Base-by-base conservation (phyloP, 2,113 vertebrate species). In the Vulpes vulpes region DNA sequence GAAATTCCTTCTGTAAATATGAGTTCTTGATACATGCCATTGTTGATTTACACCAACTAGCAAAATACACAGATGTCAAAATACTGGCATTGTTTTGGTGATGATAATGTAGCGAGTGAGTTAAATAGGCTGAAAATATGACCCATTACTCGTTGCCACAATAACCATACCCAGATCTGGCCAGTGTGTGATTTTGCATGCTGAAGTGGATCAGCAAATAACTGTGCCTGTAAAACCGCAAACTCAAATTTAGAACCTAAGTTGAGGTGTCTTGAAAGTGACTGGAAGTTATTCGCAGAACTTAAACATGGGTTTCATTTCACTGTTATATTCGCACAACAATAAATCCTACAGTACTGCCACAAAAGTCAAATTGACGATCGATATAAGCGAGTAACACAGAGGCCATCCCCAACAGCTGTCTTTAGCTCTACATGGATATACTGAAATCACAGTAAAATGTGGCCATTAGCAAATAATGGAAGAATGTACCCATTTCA, bases 291-390 rank as follows among this genome's bases (percentile, higher is more conserved):
- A 98, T 98, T 98, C 98, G 95, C 62, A 89, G 97, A 96, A 97
- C 97, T 97, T 98, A 98, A 98, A 97, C 82, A 96, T 64, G 89
- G 97, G 97, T 96, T 97, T 96, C 82, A 64, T 76, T 94, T 96
- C 84, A 64, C 74, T 92, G 85, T 89, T 95, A 53, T 69, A 82
- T 30, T 96, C 59, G 11, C 35, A 95, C 69, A 87, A 97, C 95
- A 89, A 87, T 96, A 95, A 95, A 96, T 83, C 79, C 84, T 82
- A n/a, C 32, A 80, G 73, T 53, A n/a, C 90, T 78, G 60, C 35
- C 83, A 91, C 22, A 7, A 95, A 95, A 95, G 94, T 94, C 90
- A 97, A 88, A 86, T 91, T 23, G 65, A 86, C 95, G 86, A 96
- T 81, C 6, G 10, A 95, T 73, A 91, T 23, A 96, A 95, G 82